Evolutionary conservation across 2,797 vertebrate species (phyloP).

Genomic region (Rhodeus uyekii): DNA sequence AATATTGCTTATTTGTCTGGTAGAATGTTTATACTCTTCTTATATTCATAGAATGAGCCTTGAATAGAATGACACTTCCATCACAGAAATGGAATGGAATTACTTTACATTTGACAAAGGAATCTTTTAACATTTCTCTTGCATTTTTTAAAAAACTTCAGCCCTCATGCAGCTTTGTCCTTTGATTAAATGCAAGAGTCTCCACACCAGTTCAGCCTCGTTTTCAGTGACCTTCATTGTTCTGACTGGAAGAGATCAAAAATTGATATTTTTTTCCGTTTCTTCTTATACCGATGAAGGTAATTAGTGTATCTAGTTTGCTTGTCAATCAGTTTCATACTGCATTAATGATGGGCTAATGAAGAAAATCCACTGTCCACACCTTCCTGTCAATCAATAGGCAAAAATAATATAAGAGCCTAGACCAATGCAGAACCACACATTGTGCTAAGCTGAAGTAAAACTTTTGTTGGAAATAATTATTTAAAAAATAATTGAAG

Average conservation of each 20-base stretch:
- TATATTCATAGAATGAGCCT: neutral
- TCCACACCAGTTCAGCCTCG: constrained; percentile 35
- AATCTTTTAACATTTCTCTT: neutral
- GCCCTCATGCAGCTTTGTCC: neutral
- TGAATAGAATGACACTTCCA: neutral
- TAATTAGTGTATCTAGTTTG: constrained; percentile 21
- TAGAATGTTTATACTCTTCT: neutral
- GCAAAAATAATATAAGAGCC: neutral
- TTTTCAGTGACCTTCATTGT: constrained; percentile 74
- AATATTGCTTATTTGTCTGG: no score
- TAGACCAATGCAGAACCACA: neutral
- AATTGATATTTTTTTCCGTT: constrained; percentile 6
- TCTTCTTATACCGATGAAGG: constrained; percentile 33
- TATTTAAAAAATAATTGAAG: neutral
- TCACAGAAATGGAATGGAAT: neutral
- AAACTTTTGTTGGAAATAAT: no score
- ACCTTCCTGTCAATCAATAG: neutral
- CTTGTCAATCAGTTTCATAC: constrained; percentile 22
- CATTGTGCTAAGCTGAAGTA: neutral
- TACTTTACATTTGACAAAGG: neutral
- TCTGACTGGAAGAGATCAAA: constrained; percentile 69
- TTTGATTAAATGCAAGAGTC: constrained; percentile 30
- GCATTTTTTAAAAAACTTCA: neutral
- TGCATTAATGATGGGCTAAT: neutral
- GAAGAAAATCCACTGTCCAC: neutral